These are phyloP conservation scores for Sebastes variabilis DNA, from an alignment of 2,797 vertebrate species.

Conservation along the genomic window DNA sequence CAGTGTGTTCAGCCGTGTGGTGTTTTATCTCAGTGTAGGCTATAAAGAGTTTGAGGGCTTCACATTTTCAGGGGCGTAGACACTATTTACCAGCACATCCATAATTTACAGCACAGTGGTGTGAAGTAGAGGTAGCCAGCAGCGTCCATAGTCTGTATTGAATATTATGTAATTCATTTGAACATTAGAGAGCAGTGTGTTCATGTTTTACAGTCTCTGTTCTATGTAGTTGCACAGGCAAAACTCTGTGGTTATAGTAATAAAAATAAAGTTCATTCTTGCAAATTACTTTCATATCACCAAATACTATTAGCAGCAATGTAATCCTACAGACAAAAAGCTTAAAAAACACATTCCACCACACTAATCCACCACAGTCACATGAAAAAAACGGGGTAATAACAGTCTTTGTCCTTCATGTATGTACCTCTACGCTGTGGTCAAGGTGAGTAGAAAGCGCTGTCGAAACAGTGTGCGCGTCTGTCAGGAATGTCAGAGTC, in stretches of 20 bases:
- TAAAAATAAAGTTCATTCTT: conserved; percentile 25
- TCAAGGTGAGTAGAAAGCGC: conserved; percentile 80
- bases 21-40: conserved; percentile 34
- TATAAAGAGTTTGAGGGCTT: conserved; percentile 32
- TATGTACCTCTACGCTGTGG: neutral
- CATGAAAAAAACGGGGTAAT: neutral
- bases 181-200: neutral
- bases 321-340: conserved; percentile 19
- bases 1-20: conserved; percentile 8
- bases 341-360: conserved; percentile 33
- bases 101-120: neutral
- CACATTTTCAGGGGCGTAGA: neutral
- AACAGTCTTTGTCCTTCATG: conserved; percentile 2
- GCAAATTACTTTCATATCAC: conserved; percentile 10
- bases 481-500: conserved; percentile 59
- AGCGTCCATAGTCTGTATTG: conserved; percentile 12
- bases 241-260: conserved; percentile 13
- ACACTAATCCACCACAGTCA: neutral
- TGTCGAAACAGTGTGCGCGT: conserved; percentile 66
- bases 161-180: neutral
- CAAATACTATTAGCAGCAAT: conserved; percentile 45
- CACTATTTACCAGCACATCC: neutral
- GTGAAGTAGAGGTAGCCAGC: conserved; percentile 32
- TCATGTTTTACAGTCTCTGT: neutral
- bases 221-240: neutral